phyloP scores from a whole-genome alignment of 2,797 vertebrate genomes.

The Lagocephalus sceleratus region DNA sequence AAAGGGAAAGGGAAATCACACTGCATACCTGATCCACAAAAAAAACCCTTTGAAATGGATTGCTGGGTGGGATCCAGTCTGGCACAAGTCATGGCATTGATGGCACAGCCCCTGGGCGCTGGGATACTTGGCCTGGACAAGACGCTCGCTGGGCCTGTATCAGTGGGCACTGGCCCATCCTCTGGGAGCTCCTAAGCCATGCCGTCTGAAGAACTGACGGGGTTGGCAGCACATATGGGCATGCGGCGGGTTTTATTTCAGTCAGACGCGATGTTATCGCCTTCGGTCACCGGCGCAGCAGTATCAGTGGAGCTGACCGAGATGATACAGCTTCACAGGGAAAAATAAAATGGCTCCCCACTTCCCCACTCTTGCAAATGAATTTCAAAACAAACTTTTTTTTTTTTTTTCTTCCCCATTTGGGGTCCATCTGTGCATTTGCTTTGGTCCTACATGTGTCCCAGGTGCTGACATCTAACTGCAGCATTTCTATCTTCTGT shows the following conservation, averaged over 20 bases:
- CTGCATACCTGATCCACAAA: slow-evolving; percentile 82
- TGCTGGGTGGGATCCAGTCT: slow-evolving; percentile 79
- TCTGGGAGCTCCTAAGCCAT: slow-evolving; percentile 80
- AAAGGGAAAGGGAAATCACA: slow-evolving; percentile 82
- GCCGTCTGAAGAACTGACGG: slow-evolving; percentile 81
- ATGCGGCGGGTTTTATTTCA: slow-evolving; percentile 73
- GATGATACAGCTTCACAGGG: slow-evolving; percentile 56
- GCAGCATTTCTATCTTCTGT: slow-evolving; percentile 37
- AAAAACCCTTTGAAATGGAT: slow-evolving; percentile 81
- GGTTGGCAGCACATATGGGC: slow-evolving; percentile 80
- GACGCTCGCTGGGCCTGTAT: slow-evolving; percentile 76
- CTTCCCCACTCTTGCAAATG: slow-evolving; percentile 28
- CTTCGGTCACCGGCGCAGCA: slow-evolving; percentile 60
- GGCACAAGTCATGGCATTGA: slow-evolving; percentile 78
- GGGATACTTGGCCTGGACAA: slow-evolving; percentile 79
- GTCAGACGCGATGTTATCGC: slow-evolving; percentile 76
- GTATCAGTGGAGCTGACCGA: slow-evolving; percentile 52
- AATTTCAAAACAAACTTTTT: slow-evolving; percentile 51
- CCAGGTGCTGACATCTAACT: slow-evolving; percentile 46
- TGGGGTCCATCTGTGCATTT: slow-evolving; percentile 26
- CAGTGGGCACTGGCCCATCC: slow-evolving; percentile 79
- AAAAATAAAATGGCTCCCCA: slow-evolving; percentile 7
- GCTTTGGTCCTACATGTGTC: slow-evolving; percentile 20
- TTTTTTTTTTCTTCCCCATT: slow-evolving; percentile 9
- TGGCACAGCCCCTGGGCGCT: slow-evolving; percentile 77